These are phyloP conservation scores for Buathra laborator DNA, from an alignment of 2,888 invertebrate species.

Conservation along the genomic window DNA sequence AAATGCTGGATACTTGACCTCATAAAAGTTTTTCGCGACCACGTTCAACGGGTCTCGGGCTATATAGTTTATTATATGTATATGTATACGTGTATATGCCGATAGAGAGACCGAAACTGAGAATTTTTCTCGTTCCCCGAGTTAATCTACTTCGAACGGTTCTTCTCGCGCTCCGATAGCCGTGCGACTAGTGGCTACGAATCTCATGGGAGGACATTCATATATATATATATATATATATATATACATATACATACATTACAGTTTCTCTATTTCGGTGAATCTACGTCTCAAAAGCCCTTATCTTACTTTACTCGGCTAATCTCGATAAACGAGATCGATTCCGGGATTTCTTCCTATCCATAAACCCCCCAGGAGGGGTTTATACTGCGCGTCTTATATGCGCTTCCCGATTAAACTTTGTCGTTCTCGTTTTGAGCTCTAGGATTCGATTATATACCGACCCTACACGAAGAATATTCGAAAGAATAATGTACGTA, in stretches of 20 bases:
- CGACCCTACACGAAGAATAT: conserved; percentile 22
- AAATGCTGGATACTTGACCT: conserved; percentile 72
- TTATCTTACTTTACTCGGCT: background rate
- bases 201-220: conserved; percentile 16
- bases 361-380: background rate
- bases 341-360: conserved; percentile 1
- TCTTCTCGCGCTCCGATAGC: conserved; percentile 28
- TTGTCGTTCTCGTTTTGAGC: conserved; percentile 26
- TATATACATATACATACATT: background rate
- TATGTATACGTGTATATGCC: background rate
- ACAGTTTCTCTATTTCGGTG: background rate
- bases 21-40: conserved; percentile 69
- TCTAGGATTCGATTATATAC: background rate
- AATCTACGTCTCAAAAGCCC: conserved; percentile 2
- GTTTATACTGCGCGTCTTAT: too few species aligned
- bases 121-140: conserved; percentile 51
- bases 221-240: background rate
- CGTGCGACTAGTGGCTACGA: background rate
- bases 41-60: conserved; percentile 21
- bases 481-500: too few species aligned
- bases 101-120: conserved; percentile 32
- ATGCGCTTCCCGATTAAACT: conserved; percentile 34
- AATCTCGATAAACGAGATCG: conserved; percentile 53
- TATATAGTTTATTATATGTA: conserved; percentile 12
- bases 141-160: conserved; percentile 62